phyloP scores from a whole-genome alignment of 2,797 vertebrate genomes.

The Sebastes variabilis region DNA sequence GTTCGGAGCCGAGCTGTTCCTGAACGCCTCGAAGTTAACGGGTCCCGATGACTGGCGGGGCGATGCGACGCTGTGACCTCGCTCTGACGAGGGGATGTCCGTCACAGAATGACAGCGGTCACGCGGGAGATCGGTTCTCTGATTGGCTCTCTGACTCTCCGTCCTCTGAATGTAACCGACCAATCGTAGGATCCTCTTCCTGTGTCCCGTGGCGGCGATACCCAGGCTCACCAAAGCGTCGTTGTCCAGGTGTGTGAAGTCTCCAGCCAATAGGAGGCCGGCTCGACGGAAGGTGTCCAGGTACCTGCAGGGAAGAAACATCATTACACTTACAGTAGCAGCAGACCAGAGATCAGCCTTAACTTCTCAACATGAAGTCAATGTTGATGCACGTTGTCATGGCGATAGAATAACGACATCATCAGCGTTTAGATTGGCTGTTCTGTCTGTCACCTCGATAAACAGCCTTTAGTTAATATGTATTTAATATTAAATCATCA shows the following conservation, averaged over 20 bases:
- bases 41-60: neutral
- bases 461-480: too few relatives aligned
- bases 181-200: slow-evolving; percentile 92
- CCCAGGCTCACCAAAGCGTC: slow-evolving; percentile 87
- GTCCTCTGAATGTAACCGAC: slow-evolving; percentile 72
- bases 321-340: too few relatives aligned
- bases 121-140: slow-evolving; percentile 34
- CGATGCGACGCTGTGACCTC: neutral
- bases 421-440: neutral
- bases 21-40: slow-evolving; percentile 42
- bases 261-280: slow-evolving; percentile 84
- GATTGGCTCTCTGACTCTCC: slow-evolving; percentile 42
- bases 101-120: slow-evolving; percentile 76
- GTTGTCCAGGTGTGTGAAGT: slow-evolving; percentile 84
- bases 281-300: slow-evolving; percentile 85
- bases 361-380: neutral
- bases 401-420: neutral
- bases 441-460: too few relatives aligned
- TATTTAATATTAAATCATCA: too few relatives aligned
- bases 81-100: slow-evolving; percentile 33
- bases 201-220: slow-evolving; percentile 92
- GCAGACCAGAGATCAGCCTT: too few relatives aligned
- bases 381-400: neutral
- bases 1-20: slow-evolving; percentile 66
- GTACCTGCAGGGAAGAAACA: slow-evolving; percentile 76